Evolutionary conservation across 2,797 vertebrate species (phyloP), one percentile per base, ranked within the genome.

Genomic region (Xenopus petersii): DNA sequence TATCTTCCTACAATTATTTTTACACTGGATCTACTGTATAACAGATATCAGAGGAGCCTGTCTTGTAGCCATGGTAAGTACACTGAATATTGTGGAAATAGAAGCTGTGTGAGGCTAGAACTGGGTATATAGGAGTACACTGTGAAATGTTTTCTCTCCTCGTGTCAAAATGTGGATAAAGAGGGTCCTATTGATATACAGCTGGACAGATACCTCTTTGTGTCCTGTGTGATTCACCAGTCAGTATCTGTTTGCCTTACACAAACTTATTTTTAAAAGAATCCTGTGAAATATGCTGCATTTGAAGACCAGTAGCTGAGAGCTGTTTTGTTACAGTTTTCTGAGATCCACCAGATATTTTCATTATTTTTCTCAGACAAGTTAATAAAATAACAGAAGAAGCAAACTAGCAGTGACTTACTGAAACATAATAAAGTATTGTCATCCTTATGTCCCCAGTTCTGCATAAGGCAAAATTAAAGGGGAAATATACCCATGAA

Each of bases 41-140:
- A 56, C 16, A 48, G 48, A 21, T 26, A 11, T 15, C 65, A 64
- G 15, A 56, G 49, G 16, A 51, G 9, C 26, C 17, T 56, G 54
- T 16, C 21, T 10, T 2, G 59, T 74, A 74, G 67, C 54, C 67
- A 79, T 79, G 76, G 76, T 79, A 74, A 79, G 76, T 74, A 21
- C 1, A 70, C 46, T 55, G 36, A 13, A 17, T 2, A 48, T 2
- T 59, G 60, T 12, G 67, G 63, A 36, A 58, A 24, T 42, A 4
- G n/a, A 8, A 10, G 4, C 30, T 65, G 13, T 47, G 21, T 42
- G 24, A 66, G 5, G 8, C 12, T 47, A 33, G 12, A 26, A 68
- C 3, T 36, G 24, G 12, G 36, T 36, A 16, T 70, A 47, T 77
- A 73, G 16, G 15, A 56, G 8, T 16, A 17, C 49, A 51, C 3